Conservation (phyloP, 2,888 invertebrate genomes). For the Ectropis crepuscularia region DNA sequence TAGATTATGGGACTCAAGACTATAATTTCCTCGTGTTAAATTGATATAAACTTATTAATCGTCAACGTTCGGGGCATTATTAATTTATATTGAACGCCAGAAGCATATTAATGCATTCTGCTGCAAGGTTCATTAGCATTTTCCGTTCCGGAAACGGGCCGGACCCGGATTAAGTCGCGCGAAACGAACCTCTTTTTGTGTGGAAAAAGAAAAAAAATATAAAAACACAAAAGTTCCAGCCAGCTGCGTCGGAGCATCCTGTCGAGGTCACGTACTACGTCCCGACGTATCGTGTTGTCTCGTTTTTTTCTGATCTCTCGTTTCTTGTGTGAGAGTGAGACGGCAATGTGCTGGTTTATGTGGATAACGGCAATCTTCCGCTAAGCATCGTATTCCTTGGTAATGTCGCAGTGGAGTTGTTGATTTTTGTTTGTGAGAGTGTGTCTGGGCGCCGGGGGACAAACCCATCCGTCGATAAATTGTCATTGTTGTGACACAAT, state of each 20-base stretch:
- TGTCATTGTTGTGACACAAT: constrained; percentile 70
- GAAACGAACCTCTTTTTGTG: constrained; percentile 78
- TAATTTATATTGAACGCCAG: constrained; percentile 60
- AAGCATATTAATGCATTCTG: constrained; percentile 58
- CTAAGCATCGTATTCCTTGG: constrained; percentile 68
- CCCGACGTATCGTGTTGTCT: constrained; percentile 62
- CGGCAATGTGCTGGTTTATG: constrained; percentile 55
- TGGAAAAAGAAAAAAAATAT: constrained; percentile 63
- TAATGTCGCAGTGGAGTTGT: constrained; percentile 63
- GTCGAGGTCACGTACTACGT: constrained; percentile 77
- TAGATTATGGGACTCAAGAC: constrained; percentile 41
- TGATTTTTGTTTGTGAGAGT: constrained; percentile 59
- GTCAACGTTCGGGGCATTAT: constrained; percentile 55
- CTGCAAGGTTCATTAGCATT: constrained; percentile 76
- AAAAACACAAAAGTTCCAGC: constrained; percentile 77
- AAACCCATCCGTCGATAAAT: constrained; percentile 66
- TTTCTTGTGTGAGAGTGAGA: constrained; percentile 57
- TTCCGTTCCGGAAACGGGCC: constrained; percentile 75
- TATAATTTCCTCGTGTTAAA: constrained; percentile 43
- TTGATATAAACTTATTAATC: constrained; percentile 60
- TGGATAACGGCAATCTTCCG: constrained; percentile 78
- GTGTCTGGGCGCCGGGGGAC: constrained; percentile 48
- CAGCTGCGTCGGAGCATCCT: constrained; percentile 83
- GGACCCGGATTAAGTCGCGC: constrained; percentile 73
- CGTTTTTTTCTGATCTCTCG: constrained; percentile 47